Evolutionary conservation across 2,888 invertebrate genomes (phyloP).

Genomic region (Entomobrya multifasciata): DNA sequence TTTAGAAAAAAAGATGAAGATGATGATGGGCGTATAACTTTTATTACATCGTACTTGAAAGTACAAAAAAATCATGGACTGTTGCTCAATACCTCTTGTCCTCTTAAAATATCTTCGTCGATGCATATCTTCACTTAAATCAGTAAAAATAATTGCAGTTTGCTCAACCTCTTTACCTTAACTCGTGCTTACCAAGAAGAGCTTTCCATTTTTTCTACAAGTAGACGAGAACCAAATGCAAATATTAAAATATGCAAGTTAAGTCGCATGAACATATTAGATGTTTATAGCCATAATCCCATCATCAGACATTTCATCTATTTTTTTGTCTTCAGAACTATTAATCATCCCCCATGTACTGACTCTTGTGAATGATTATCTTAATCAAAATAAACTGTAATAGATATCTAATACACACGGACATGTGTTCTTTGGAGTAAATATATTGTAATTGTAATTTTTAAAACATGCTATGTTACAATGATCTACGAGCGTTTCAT

Average conservation of each 20-base stretch:
- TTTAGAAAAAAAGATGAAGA: conserved; percentile 28
- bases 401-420: background rate
- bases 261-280: background rate
- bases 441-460: no score
- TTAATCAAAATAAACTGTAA: conserved; percentile 32
- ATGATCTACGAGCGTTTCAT: conserved; percentile 2
- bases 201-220: background rate
- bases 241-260: background rate
- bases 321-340: conserved; percentile 22
- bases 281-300: background rate
- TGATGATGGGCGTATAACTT: conserved; percentile 26
- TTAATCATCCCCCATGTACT: conserved; percentile 47
- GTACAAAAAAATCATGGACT: no score
- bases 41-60: no score
- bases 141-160: conserved; percentile 36
- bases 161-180: conserved; percentile 1
- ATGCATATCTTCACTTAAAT: conserved; percentile 31
- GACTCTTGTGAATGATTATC: conserved; percentile 9
- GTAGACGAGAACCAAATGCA: background rate
- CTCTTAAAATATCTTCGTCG: conserved; percentile 13
- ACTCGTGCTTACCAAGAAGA: background rate
- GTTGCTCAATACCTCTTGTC: background rate
- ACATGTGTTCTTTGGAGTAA: background rate
- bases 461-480: background rate
- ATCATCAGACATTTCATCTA: conserved; percentile 4